Conservation (phyloP, 2,888 invertebrate species). For the Lasioglossum lativentre region DNA sequence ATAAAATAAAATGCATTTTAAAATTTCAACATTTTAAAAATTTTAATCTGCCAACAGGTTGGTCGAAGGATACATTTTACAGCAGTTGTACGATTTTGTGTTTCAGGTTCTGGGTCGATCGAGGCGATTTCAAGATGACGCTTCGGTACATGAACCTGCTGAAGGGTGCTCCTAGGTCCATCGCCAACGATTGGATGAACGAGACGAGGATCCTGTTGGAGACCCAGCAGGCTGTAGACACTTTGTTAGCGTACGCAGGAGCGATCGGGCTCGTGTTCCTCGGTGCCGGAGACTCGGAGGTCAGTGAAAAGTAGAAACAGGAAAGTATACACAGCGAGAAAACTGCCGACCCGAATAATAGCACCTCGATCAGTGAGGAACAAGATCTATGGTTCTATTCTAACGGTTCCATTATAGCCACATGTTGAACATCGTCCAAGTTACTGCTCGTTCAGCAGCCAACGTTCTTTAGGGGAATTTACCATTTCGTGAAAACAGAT, state of each 20-base stretch:
- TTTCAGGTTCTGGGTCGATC: conserved; percentile 93
- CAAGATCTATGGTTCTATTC: neutral
- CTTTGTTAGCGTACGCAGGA: conserved; percentile 95
- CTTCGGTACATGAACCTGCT: conserved; percentile 94
- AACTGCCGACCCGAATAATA: neutral
- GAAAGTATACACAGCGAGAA: neutral
- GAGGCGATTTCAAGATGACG: conserved; percentile 94
- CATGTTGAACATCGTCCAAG: conserved; percentile 14
- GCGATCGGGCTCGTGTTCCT: conserved; percentile 89
- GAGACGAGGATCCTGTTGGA: conserved; percentile 94
- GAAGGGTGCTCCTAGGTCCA: conserved; percentile 93
- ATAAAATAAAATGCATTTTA: too few relatives aligned
- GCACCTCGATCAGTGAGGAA: neutral
- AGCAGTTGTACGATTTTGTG: neutral
- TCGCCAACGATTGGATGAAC: conserved; percentile 94
- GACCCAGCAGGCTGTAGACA: conserved; percentile 95
- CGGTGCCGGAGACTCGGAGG: conserved; percentile 74
- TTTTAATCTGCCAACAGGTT: neutral
- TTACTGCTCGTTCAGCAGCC: conserved; percentile 6
- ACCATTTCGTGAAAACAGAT: neutral
- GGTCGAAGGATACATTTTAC: neutral
- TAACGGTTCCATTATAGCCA: neutral
- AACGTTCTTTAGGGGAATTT: conserved; percentile 8
- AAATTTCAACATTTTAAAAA: too few relatives aligned
- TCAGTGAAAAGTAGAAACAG: neutral